phyloP scores from a whole-genome alignment of 2,888 invertebrate genomes.

The Sturmia bella region DNA sequence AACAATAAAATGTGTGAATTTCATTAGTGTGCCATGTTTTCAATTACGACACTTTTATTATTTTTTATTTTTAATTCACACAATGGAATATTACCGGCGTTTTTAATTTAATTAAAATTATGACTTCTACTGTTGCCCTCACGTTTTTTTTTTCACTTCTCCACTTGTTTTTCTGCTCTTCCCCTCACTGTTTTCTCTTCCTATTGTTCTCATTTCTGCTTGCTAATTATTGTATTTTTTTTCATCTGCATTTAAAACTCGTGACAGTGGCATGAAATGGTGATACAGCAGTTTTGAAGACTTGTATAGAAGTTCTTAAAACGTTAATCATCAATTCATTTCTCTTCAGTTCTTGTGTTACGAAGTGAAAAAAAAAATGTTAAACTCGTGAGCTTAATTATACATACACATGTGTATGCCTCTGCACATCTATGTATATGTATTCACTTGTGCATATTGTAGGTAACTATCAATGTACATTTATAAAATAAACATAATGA shows the following conservation, averaged over 20 bases:
- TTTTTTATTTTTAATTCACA: conserved; percentile 11
- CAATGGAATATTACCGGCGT: conserved; percentile 47
- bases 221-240: neutral
- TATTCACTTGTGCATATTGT: neutral
- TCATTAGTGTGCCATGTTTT: conserved; percentile 21
- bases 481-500: conserved; percentile 2
- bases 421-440: neutral
- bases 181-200: neutral
- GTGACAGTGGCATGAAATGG: conserved; percentile 6
- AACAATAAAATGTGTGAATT: conserved; percentile 24
- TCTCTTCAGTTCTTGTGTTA: too few species aligned
- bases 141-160: neutral
- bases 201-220: neutral
- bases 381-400: too few species aligned
- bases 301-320: neutral
- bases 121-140: neutral
- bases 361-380: too few species aligned
- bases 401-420: neutral
- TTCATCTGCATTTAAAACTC: conserved; percentile 39
- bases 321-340: neutral
- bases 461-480: too few species aligned
- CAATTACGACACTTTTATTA: conserved; percentile 34
- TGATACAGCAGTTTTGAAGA: neutral
- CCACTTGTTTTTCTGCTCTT: neutral
- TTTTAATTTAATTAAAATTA: conserved; percentile 17